These are phyloP conservation scores for Syngnathus typhle DNA, from an alignment of 2,113 vertebrate genomes.

Conservation along the genomic window DNA sequence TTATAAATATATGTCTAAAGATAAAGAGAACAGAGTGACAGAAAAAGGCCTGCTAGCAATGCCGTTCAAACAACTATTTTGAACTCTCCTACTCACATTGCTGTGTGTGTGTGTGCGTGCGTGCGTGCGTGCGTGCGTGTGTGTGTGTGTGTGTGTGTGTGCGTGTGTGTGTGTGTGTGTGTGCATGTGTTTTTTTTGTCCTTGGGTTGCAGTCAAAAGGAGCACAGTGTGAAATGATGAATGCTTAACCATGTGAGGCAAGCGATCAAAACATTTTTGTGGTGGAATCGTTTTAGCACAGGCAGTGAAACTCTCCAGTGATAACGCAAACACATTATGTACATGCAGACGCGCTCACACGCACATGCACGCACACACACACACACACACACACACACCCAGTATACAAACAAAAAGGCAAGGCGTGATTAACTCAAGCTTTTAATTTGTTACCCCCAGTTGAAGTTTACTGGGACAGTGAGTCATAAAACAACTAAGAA, in stretches of 20 bases:
- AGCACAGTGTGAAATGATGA: slow-evolving; percentile 55
- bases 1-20: background rate
- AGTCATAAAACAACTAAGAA: too few relatives aligned
- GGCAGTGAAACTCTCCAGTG: slow-evolving; percentile 44
- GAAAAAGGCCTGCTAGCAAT: slow-evolving; percentile 15
- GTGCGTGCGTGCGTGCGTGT: slow-evolving; percentile 14
- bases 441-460: too few relatives aligned
- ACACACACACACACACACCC: too few relatives aligned
- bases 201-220: slow-evolving; percentile 32
- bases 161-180: slow-evolving; percentile 21
- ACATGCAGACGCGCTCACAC: too few relatives aligned
- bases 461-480: too few relatives aligned
- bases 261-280: slow-evolving; percentile 51
- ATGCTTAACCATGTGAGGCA: slow-evolving; percentile 62
- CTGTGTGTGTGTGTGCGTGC: slow-evolving; percentile 3
- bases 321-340: slow-evolving; percentile 19
- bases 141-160: background rate
- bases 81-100: background rate
- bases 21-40: background rate
- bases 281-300: slow-evolving; percentile 38
- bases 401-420: too few relatives aligned
- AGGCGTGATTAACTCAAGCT: too few relatives aligned
- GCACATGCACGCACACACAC: too few relatives aligned
- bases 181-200: slow-evolving; percentile 12
- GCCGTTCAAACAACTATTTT: background rate